phyloP scores from a whole-genome alignment of 2,888 invertebrate genomes.

The Campoplex capitator region DNA sequence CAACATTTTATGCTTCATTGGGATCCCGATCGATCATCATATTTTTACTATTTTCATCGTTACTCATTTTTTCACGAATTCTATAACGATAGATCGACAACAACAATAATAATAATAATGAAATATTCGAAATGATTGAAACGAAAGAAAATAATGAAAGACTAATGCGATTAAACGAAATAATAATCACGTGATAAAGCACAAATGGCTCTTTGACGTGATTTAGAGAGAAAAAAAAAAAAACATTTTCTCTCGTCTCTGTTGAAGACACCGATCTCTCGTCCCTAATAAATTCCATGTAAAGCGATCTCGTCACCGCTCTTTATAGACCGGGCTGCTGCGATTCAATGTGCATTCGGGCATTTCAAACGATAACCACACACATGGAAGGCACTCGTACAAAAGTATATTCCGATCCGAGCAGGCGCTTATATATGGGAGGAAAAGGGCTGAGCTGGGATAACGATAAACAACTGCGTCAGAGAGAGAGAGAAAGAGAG shows the following conservation, averaged over 20 bases:
- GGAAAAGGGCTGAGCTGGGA: slow-evolving; percentile 2
- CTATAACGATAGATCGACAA: not conserved
- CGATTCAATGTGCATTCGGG: slow-evolving; percentile 42
- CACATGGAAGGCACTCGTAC: not conserved
- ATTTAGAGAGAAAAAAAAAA: not conserved
- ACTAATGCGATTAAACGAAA: not conserved
- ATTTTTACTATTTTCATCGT: not conserved
- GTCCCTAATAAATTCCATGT: slow-evolving; percentile 43
- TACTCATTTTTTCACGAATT: not conserved
- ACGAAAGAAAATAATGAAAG: not conserved
- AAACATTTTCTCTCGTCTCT: not conserved
- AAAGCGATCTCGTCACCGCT: slow-evolving; percentile 54
- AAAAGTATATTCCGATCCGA: not conserved
- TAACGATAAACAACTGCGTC: slow-evolving; percentile 6
- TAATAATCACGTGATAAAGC: not conserved
- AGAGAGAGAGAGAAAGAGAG: not conserved
- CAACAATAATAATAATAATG: not conserved
- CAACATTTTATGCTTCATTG: not conserved
- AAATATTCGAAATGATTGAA: not conserved
- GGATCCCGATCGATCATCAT: not conserved
- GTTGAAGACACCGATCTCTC: slow-evolving; percentile 23
- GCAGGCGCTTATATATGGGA: not conserved
- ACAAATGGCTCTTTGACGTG: slow-evolving; percentile 10
- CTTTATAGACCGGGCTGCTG: slow-evolving; percentile 47
- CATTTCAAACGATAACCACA: slow-evolving; percentile 24